Base-by-base conservation (phyloP, 2,797 vertebrate genomes). In the Rousettus madagascariensis region DNA sequence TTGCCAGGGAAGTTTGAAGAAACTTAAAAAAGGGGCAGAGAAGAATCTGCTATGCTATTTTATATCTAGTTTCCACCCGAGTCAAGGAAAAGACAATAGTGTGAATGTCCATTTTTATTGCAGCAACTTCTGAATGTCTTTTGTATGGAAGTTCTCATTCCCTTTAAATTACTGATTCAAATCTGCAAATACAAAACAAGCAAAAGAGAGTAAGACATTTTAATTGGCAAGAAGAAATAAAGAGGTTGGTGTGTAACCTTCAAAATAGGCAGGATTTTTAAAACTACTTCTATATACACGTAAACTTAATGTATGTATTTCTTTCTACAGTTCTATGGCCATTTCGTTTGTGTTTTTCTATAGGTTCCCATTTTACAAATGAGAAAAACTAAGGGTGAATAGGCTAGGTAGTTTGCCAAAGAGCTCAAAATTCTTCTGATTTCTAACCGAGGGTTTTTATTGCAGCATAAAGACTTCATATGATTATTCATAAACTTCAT, bases 81-180 rank as follows among this genome's bases (percentile, higher is more conserved):
- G 95, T 98, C 97, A 98, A 97, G 96, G 87, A 97, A 96, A 97
- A 96, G 95, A 84, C 91, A 97, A 19, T 65, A 94, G 77, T 96
- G 71, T 53, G 79, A 83, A 83, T 96, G 97, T 97, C 97, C 97
- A 3, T 94, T 98, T 97, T 97, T 83, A 94, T 49, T 94, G 17
- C 57, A 96, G 96, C 84, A 97, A 90, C 57, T 85, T 95, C 38
- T 88, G 17, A 9, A 28, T 68, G 28, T 86, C 46, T 71, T 93
- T 91, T 78, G 22, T 66, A 55, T 19, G 61, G 85, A 96, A 95
- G 19, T 55, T 95, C 80, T 46, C 28, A n/a, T 75, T 79, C 5
- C 53, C 51, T 97, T 96, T 41, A 53, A 74, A 69, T 13, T 51
- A 36, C 61, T 80, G 43, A 77, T 33, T 91, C 59, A 90, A 33